phyloP scores from a whole-genome alignment of 2,113 vertebrate genomes.

The Eudorcas thomsonii region DNA sequence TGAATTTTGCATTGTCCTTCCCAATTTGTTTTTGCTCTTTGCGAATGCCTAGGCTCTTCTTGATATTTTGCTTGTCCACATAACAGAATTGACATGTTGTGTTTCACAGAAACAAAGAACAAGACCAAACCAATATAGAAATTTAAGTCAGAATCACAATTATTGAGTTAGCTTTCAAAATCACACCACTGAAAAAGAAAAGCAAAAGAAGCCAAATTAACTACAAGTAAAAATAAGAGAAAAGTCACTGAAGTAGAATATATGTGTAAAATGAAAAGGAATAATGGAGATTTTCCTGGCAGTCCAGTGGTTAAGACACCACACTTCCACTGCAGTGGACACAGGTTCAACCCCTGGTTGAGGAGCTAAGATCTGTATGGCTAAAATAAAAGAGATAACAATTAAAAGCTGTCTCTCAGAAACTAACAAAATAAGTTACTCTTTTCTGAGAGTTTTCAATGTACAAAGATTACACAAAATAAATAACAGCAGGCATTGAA shows the following conservation, averaged over 20 bases:
- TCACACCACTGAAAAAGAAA: neutral
- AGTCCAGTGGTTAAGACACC: neutral
- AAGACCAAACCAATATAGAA: neutral
- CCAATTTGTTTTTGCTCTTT: neutral
- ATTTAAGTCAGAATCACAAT: neutral
- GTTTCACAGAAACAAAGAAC: neutral
- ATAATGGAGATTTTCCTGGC: neutral
- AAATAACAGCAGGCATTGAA: neutral
- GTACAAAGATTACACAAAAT: neutral
- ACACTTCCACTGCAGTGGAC: fast-evolving
- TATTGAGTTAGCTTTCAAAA: neutral
- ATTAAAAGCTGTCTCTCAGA: neutral
- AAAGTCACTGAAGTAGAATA: neutral
- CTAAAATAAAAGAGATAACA: neutral
- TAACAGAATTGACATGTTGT: neutral
- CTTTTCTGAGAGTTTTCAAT: neutral
- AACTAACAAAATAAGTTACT: neutral
- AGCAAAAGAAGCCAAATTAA: neutral
- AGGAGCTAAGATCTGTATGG: neutral
- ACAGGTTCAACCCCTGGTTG: neutral
- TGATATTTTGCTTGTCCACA: neutral
- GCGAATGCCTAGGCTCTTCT: neutral
- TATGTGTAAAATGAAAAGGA: neutral
- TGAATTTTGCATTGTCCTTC: neutral
- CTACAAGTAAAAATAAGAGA: neutral